Evolutionary conservation across 2,888 invertebrate genomes (phyloP).

Genomic region (Ormyrus pomaceus): DNA sequence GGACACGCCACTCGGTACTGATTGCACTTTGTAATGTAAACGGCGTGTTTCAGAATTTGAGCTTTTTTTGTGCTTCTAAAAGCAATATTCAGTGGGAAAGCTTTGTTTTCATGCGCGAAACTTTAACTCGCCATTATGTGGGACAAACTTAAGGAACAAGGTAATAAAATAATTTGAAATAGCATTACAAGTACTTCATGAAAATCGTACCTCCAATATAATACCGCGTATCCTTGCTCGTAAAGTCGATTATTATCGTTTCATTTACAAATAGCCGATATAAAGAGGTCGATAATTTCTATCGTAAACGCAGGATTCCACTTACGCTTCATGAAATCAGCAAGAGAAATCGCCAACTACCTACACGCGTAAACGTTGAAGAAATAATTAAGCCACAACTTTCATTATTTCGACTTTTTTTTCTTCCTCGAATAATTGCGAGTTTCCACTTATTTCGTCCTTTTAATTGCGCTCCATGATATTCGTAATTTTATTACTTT

Average conservation of each 20-base stretch:
- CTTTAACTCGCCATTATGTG: no score
- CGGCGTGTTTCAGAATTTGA: not conserved
- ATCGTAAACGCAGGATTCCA: conserved; percentile 16
- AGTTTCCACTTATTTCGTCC: conserved; percentile 14
- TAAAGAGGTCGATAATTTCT: conserved; percentile 24
- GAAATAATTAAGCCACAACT: conserved; percentile 9
- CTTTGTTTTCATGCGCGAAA: no score
- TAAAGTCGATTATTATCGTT: conserved; percentile 28
- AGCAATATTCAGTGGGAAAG: no score
- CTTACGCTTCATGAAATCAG: not conserved
- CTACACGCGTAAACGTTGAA: not conserved
- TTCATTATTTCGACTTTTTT: conserved; percentile 18
- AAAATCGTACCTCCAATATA: conserved; percentile 11
- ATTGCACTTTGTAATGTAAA: conserved; percentile 14
- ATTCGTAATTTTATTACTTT: conserved; percentile 7
- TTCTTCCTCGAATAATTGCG: not conserved
- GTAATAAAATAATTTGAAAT: no score
- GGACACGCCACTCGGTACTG: no score
- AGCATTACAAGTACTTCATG: not conserved
- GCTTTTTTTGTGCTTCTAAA: no score
- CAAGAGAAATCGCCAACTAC: not conserved
- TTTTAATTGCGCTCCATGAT: conserved; percentile 6
- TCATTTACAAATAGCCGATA: conserved; percentile 18
- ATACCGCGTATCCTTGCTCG: not conserved
- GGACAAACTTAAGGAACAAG: no score